Evolutionary conservation across 2,113 vertebrate genomes (phyloP).

Genomic region (Cyrtonyx montezumae): DNA sequence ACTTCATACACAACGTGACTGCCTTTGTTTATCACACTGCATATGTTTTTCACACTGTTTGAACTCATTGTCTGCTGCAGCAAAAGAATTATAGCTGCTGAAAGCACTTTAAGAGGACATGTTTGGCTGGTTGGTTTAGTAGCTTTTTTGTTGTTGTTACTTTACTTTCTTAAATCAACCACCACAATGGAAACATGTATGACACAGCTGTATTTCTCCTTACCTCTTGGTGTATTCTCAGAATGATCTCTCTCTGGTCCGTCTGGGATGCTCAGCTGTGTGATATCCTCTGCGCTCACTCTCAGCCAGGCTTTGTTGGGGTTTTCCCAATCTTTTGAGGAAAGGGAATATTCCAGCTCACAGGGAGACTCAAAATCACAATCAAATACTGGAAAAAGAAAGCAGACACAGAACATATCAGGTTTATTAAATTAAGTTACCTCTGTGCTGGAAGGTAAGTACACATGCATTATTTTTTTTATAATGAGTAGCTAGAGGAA

Average conservation of each 20-base stretch:
- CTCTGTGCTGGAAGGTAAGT: not conserved
- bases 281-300: constrained; percentile 73
- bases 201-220: not conserved
- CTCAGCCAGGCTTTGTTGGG: constrained; percentile 73
- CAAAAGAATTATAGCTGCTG: not conserved
- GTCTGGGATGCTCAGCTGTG: constrained; percentile 52
- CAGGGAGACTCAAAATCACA: constrained; percentile 84
- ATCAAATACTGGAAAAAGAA: constrained; percentile 77
- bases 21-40: not conserved
- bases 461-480: not conserved
- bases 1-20: not conserved
- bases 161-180: not conserved
- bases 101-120: not conserved
- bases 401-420: not conserved
- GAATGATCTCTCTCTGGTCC: constrained; percentile 70
- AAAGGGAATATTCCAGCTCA: constrained; percentile 79
- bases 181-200: not conserved
- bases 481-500: not conserved
- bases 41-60: not conserved
- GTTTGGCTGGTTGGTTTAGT: not conserved
- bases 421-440: not conserved
- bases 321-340: constrained; percentile 41
- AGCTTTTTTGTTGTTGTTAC: not conserved
- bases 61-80: not conserved
- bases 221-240: constrained; percentile 79